Evolutionary conservation across 2,113 vertebrate species (phyloP).

Genomic region (Meleagris gallopavo): DNA sequence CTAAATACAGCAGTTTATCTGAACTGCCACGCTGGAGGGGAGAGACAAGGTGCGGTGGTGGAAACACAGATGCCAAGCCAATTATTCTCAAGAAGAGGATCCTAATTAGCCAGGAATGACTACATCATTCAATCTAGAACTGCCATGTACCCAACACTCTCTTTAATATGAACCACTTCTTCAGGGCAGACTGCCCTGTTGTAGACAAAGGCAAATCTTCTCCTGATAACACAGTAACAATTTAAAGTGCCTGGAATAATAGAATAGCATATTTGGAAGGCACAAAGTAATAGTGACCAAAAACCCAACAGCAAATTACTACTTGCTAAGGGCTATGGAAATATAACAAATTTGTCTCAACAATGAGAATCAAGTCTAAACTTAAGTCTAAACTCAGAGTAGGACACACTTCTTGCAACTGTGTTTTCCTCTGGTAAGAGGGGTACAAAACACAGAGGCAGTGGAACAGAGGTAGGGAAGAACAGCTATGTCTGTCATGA

Average conservation of each 20-base stretch:
- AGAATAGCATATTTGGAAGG: slow-evolving; percentile 10
- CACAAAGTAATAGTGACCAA: neutral
- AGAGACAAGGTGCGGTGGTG: neutral
- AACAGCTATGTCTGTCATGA: neutral
- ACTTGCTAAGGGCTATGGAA: neutral
- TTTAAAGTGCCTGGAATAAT: neutral
- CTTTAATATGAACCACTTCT: neutral
- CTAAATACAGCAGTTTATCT: neutral
- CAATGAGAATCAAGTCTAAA: neutral
- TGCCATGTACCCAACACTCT: neutral
- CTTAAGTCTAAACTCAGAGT: neutral
- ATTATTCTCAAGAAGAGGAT: slow-evolving; percentile 1
- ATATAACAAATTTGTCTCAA: neutral
- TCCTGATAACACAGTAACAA: slow-evolving; percentile 16
- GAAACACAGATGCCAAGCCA: slow-evolving; percentile 39
- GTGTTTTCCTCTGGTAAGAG: neutral
- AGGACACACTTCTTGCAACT: accelerated
- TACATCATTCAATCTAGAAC: neutral
- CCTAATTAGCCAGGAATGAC: slow-evolving; percentile 30
- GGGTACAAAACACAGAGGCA: neutral
- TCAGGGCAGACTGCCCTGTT: slow-evolving; percentile 13
- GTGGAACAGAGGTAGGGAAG: neutral
- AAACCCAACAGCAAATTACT: neutral
- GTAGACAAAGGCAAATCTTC: neutral
- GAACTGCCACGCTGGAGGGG: neutral